These are phyloP conservation scores for Emydura subglobosa DNA, from an alignment of 2,113 vertebrate species.

Conservation along the genomic window DNA sequence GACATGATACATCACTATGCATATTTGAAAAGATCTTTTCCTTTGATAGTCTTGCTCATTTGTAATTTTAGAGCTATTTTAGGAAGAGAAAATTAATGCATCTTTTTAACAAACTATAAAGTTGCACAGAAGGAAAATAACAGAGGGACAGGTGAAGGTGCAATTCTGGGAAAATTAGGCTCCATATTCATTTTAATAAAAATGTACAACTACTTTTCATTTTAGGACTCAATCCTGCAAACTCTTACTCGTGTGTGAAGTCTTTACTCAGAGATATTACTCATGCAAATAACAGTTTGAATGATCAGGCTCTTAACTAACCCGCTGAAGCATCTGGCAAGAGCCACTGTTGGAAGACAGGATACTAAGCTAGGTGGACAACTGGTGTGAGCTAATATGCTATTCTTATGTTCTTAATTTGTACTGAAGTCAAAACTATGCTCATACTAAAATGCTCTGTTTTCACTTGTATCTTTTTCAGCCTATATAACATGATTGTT, in stretches of 20 bases:
- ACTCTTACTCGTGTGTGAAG: neutral
- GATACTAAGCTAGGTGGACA: neutral
- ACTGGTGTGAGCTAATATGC: neutral
- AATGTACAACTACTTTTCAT: neutral
- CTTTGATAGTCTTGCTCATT: neutral
- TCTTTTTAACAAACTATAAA: neutral
- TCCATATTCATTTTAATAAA: rapidly evolving
- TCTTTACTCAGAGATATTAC: neutral
- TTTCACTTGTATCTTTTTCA: neutral
- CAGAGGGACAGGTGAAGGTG: neutral
- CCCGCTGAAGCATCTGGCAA: neutral
- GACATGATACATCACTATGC: neutral
- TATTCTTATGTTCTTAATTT: neutral
- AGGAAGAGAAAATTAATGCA: neutral
- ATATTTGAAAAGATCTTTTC: neutral
- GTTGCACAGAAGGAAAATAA: rapidly evolving
- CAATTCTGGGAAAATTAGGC: neutral
- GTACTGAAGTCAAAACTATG: rapidly evolving
- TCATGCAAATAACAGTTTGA: neutral
- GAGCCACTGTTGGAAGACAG: neutral
- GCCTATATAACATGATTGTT: neutral
- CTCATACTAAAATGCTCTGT: neutral
- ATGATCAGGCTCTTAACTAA: neutral
- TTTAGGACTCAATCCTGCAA: neutral
- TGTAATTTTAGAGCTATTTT: rapidly evolving